These are phyloP conservation scores for Turritopsis rubra DNA, from an alignment of 30 jellyfish, hydroid and myxozoan species.

Conservation along the genomic window DNA sequence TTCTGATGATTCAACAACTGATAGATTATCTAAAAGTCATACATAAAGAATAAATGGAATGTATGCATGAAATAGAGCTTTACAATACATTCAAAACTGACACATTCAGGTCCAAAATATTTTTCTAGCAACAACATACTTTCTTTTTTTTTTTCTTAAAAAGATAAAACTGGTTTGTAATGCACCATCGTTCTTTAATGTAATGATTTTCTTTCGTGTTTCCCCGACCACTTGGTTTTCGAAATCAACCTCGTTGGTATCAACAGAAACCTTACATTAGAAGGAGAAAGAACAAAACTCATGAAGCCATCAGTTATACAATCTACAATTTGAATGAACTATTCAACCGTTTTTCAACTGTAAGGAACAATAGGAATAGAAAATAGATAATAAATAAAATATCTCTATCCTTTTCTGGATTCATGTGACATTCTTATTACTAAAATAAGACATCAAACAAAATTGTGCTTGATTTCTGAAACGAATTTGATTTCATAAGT, in stretches of 20 bases:
- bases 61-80: neutral
- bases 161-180: slow-evolving; percentile 51
- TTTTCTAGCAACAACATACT: neutral
- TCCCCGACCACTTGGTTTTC: slow-evolving; percentile 87
- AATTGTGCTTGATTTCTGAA: neutral
- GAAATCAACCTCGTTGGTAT: slow-evolving; percentile 48
- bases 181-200: slow-evolving; percentile 84
- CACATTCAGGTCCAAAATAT: too few relatives aligned
- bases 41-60: too few relatives aligned
- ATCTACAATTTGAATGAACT: too few relatives aligned
- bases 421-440: too few relatives aligned
- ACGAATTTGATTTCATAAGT: neutral
- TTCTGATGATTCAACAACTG: neutral
- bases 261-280: slow-evolving; percentile 38
- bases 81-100: too few relatives aligned
- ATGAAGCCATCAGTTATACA: too few relatives aligned
- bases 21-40: neutral
- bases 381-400: too few relatives aligned
- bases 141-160: neutral
- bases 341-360: too few relatives aligned
- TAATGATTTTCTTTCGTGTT: slow-evolving; percentile 56
- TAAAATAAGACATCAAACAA: too few relatives aligned
- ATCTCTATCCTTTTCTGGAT: too few relatives aligned
- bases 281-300: neutral
- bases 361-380: too few relatives aligned